Evolutionary conservation across 37 sponge, comb jelly and placozoan species (phyloP), one percentile per base, ranked within the genome.

Genomic region (Cliona cf. orientalis): DNA sequence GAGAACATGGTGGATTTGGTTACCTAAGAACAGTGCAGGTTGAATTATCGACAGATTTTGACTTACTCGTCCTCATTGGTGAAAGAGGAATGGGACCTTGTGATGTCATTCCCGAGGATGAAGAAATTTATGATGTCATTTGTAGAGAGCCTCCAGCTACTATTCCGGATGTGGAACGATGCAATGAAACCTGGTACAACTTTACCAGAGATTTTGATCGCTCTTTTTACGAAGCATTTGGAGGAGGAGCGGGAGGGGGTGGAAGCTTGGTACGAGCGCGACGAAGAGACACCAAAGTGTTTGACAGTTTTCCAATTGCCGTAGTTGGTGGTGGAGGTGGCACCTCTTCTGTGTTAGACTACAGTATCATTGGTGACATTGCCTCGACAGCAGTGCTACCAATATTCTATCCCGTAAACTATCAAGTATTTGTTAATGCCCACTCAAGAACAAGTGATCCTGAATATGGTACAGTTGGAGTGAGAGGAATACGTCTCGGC

Each of bases 201-300:
- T 49, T 11, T 49, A 19, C 55, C 55, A 49, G 55, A 49, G 55
- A 49, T 17, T 19, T 11, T 19, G 55, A 11, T 49, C 14, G 17
- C 17, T 49, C 17, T 49, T 11, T 49, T 11, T 32, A 12, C 29
- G 19, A 14, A 29, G 5, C n/a, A 23, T 61, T 12, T 56, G 87
- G 87, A 1, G 87, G 87, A 0, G 87, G 87, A 5, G 74, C 74
- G 9, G 87, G 75, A 64, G 87, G 87, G 46, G 87, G 87, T n/a
- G 80, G 49, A 28, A 86, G 80, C 35, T 43, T 86, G 71, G 21
- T 86, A 1, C 31, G 85, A 40, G 35, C 37, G 36, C 14, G 55
- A 63, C 25, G 76, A 32, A 62, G 22, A 42, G 1, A 44, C 22
- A 28, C 23, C 28, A 43, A 42, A 9, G 40, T 31, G 29, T 55